Percentiles rank a stretch among this genome's conserved stretches.
These are phyloP conservation scores for Sylvia atricapilla DNA, from an alignment of 2,113 vertebrate genomes.

Conservation along the genomic window DNA sequence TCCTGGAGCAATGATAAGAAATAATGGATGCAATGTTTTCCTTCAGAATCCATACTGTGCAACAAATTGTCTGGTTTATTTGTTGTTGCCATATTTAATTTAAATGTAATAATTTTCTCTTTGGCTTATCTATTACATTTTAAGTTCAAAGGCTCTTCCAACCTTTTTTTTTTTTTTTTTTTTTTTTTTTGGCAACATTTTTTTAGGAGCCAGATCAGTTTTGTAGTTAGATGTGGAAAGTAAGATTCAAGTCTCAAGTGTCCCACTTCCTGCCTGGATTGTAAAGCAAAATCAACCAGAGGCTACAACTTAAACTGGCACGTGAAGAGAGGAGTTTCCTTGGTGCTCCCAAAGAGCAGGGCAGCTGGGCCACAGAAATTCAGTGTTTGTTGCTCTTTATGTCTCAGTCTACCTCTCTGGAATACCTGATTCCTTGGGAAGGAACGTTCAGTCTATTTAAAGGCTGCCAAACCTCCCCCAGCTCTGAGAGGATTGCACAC, in stretches of 20 bases:
- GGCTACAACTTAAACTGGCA: background rate
- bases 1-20: constrained; percentile 62
- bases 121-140: constrained; percentile 16
- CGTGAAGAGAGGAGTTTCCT: background rate
- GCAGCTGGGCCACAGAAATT: background rate
- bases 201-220: background rate
- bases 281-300: background rate
- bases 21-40: constrained; percentile 26
- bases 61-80: constrained; percentile 46
- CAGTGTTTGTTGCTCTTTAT: background rate
- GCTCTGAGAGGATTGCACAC: background rate
- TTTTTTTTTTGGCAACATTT: background rate
- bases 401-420: background rate
- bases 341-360: background rate
- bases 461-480: background rate
- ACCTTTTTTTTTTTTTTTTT: background rate
- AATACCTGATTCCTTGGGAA: background rate
- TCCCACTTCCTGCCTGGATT: background rate
- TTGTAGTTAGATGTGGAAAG: background rate
- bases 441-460: background rate
- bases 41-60: background rate
- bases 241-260: background rate
- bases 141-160: background rate
- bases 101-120: constrained; percentile 39
- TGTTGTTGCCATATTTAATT: constrained; percentile 56